phyloP scores from a whole-genome alignment of 2,113 vertebrate species.

The Turdus rufiventris region DNA sequence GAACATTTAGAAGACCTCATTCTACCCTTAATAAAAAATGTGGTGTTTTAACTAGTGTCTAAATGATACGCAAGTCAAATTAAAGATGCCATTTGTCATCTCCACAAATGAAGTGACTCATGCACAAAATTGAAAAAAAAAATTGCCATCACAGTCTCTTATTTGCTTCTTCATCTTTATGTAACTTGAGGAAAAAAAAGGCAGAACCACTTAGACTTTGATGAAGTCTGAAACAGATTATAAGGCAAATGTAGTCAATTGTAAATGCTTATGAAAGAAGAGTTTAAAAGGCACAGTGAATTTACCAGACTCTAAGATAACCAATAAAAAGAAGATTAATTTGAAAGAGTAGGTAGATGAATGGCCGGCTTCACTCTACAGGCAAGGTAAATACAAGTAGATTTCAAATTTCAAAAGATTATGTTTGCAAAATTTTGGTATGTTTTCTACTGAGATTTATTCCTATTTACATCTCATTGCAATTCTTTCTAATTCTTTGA shows the following conservation, averaged over 20 bases:
- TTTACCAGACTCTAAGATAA: constrained; percentile 17
- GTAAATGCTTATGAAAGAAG: constrained; percentile 42
- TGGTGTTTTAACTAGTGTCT: neutral
- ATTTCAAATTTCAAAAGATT: neutral
- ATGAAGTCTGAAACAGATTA: constrained; percentile 3
- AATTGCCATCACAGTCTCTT: neutral
- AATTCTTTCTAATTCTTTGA: constrained; percentile 34
- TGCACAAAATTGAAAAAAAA: neutral
- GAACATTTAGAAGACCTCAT: constrained; percentile 58
- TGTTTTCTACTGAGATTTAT: constrained; percentile 4
- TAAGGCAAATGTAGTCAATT: neutral
- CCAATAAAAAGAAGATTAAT: constrained; percentile 44
- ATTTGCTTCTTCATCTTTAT: constrained; percentile 22
- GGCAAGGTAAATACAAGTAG: neutral
- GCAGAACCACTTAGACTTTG: neutral
- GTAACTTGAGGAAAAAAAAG: neutral
- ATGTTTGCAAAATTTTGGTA: neutral
- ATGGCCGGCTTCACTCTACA: neutral
- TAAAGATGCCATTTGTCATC: constrained; percentile 37
- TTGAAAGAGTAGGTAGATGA: neutral
- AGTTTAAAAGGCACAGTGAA: constrained; percentile 26
- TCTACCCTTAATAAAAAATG: neutral
- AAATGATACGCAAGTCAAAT: constrained; percentile 34
- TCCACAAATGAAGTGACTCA: constrained; percentile 11
- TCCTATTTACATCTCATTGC: neutral